Base-by-base conservation (phyloP, 2,113 vertebrate species). In the Pseudopodoces humilis region DNA sequence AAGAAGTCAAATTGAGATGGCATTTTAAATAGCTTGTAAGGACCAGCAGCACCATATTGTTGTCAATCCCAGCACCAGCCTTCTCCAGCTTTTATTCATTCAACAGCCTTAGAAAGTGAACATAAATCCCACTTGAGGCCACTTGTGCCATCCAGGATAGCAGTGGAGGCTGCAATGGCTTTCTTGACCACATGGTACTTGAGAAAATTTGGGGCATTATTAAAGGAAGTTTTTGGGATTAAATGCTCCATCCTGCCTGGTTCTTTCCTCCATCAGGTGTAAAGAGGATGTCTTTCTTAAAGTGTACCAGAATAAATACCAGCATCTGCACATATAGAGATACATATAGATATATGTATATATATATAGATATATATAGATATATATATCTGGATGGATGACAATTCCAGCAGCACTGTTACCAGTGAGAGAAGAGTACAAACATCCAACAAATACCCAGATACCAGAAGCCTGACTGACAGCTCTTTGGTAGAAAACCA, bases 101-200 rank as follows among this genome's bases (percentile, higher is more conserved):
- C 62, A 47, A 59, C 77, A 84, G 35, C 28, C 78, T 90, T 58
- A 85, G 55, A 31, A 84, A 28, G 62, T 44, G 84, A 95, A 93
- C 46, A 86, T 35, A 95, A 95, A 95, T 86, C 39, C 71, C 81
- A 89, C 68, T 20, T 53, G 63, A 93, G 90, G 65, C 41, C 72
- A 91, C 82, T 50, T 37, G 49, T 68, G 39, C 63, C 12, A 8
- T 14, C 25, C 46, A 46, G 6, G 7, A 81, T 16, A 35, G 68
- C 52, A 76, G 46, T 3, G 3, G 33, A 92, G 39, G 49, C 60
- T 75, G n/a, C 21, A 43, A 22, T 25, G 49, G 52, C 41, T 88
- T 85, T 91, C 55, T 30, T 65, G 43, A 68, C 83, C 10, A 21
- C 64, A 65, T 24, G 41, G 7, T 0, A 35, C 8, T 9, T 28